Conservation (phyloP, 2,888 invertebrate species). For the Stegana nigrithorax region DNA sequence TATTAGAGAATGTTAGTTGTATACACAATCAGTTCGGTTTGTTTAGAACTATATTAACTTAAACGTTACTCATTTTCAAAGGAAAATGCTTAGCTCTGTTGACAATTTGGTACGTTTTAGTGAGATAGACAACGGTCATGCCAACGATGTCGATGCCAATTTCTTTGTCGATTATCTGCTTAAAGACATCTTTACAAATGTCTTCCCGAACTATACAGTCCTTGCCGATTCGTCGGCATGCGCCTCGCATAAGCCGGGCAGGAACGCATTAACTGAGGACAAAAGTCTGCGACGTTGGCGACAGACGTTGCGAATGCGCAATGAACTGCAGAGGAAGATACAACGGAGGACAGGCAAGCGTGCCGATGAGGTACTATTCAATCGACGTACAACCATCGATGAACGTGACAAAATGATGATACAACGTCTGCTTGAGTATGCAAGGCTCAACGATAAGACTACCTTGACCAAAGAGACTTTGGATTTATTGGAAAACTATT, state of each 20-base stretch:
- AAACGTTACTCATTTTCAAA: no score
- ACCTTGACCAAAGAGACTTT: not conserved
- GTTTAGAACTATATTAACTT: no score
- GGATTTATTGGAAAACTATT: conserved; percentile 26
- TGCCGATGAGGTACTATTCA: conserved; percentile 51
- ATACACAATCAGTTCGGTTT: no score
- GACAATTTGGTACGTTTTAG: not conserved
- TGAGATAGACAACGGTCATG: no score
- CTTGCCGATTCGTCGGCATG: not conserved
- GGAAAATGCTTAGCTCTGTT: not conserved
- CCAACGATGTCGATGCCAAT: not conserved
- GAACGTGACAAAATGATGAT: conserved; percentile 50
- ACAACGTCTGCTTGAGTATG: conserved; percentile 48
- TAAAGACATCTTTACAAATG: conserved; percentile 23
- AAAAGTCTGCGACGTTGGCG: conserved; percentile 56
- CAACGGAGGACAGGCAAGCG: conserved; percentile 43
- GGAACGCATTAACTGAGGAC: conserved; percentile 24
- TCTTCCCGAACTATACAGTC: conserved; percentile 15
- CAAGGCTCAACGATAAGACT: conserved; percentile 39
- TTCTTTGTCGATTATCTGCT: not conserved
- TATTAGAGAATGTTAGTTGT: no score
- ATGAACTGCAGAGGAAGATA: conserved; percentile 41
- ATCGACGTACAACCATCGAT: conserved; percentile 51
- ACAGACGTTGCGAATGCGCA: conserved; percentile 40
- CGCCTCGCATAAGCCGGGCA: no score